phyloP scores from a whole-genome alignment of 2,113 vertebrate species.

The Mustelus asterias region DNA sequence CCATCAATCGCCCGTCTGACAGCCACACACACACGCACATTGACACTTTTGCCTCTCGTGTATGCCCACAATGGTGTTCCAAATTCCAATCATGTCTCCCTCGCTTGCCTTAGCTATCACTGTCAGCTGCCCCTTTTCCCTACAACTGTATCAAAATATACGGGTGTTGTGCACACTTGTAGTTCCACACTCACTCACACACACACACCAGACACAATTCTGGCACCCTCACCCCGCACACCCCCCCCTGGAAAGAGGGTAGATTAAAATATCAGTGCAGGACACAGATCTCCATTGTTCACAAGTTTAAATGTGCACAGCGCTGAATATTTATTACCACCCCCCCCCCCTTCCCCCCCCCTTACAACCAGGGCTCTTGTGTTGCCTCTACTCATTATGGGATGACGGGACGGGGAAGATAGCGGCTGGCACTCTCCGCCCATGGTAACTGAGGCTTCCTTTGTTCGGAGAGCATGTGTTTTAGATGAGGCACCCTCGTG shows the following conservation, averaged over 20 bases:
- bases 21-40: not conserved
- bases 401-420: not conserved
- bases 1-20: not conserved
- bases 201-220: not conserved
- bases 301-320: not conserved
- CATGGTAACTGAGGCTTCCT: not conserved
- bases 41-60: not conserved
- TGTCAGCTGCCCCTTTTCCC: not conserved
- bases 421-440: not conserved
- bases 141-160: not conserved
- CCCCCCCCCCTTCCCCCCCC: too few species aligned
- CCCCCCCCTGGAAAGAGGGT: not conserved
- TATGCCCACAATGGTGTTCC: not conserved
- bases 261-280: not conserved
- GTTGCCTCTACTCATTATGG: not conserved
- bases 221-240: too few species aligned
- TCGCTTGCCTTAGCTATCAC: not conserved
- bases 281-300: constrained; percentile 18
- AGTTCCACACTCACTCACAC: not conserved
- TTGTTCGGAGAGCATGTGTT: not conserved
- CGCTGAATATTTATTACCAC: constrained; percentile 8
- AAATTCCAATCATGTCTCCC: not conserved
- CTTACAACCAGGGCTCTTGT: not conserved
- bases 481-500: not conserved
- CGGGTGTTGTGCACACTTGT: not conserved